These are phyloP conservation scores for Isaurus tuberculatus DNA, from an alignment of 92 coral and sea anemone genomes.

Conservation along the genomic window DNA sequence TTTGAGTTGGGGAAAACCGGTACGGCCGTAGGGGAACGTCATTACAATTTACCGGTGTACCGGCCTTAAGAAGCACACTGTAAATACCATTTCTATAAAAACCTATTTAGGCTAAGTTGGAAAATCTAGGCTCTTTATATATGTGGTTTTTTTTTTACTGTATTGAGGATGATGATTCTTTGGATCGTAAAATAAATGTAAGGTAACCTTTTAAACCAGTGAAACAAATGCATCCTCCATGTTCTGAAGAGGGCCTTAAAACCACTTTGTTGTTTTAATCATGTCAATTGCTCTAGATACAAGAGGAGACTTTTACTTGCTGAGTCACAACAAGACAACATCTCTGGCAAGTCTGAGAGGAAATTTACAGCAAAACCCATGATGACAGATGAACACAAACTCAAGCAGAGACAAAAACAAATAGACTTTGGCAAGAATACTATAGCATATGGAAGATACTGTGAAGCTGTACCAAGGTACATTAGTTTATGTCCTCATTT, in stretches of 20 bases:
- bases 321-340: constrained; percentile 62
- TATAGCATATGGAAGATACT: constrained; percentile 90
- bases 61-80: too few species aligned
- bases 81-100: too few species aligned
- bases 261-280: not conserved
- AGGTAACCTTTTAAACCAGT: too few species aligned
- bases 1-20: too few species aligned
- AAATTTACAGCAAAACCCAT: constrained; percentile 66
- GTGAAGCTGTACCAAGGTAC: constrained; percentile 74
- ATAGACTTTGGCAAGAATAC: constrained; percentile 97
- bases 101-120: too few species aligned
- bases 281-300: constrained; percentile 56
- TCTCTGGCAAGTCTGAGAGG: not conserved
- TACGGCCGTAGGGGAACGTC: too few species aligned
- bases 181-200: too few species aligned
- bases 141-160: too few species aligned
- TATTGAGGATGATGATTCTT: too few species aligned
- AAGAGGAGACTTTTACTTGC: constrained; percentile 83
- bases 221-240: too few species aligned
- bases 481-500: not conserved
- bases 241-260: not conserved
- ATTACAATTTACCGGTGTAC: too few species aligned
- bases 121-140: too few species aligned
- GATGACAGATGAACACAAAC: constrained; percentile 83
- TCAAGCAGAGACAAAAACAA: constrained; percentile 90